Conservation (phyloP, 1,140 invertebrate species). For the Lordiphosa collinella region DNA sequence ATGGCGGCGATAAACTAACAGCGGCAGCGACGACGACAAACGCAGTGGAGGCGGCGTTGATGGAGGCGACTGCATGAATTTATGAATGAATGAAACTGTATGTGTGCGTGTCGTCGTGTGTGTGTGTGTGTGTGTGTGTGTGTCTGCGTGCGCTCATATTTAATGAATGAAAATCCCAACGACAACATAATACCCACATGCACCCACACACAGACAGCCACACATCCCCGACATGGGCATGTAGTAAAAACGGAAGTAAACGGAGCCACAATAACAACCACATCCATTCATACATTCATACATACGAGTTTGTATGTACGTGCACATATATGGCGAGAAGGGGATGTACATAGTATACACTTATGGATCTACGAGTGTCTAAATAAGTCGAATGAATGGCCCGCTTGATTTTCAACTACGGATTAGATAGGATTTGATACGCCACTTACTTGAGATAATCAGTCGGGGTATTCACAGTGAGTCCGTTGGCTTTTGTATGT, state of each 20-base stretch:
- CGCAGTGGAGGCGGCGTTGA: conserved; percentile 9
- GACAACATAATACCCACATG: conserved; percentile 52
- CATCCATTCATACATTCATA: conserved; percentile 27
- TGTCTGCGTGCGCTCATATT: conserved; percentile 48
- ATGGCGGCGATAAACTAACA: conserved; percentile 46
- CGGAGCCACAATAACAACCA: conserved; percentile 32
- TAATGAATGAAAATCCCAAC: conserved; percentile 74
- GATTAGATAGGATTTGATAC: conserved; percentile 60
- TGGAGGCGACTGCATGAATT: conserved; percentile 55
- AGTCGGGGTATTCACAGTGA: no score
- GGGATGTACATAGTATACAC: background rate
- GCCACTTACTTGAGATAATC: background rate
- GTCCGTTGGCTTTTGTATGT: no score
- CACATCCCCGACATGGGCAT: conserved; percentile 15
- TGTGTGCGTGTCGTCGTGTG: conserved; percentile 38
- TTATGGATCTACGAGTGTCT: conserved; percentile 30
- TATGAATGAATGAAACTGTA: conserved; percentile 67
- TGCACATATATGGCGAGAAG: background rate
- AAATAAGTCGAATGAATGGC: conserved; percentile 60
- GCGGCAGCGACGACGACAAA: conserved; percentile 28
- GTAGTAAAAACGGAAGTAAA: conserved; percentile 67
- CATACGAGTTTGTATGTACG: conserved; percentile 13
- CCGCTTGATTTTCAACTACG: conserved; percentile 61
- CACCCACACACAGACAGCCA: conserved; percentile 15
- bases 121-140: conserved; percentile 22